Conservation (phyloP, 2,797 vertebrate species). For the Tinamus major region DNA sequence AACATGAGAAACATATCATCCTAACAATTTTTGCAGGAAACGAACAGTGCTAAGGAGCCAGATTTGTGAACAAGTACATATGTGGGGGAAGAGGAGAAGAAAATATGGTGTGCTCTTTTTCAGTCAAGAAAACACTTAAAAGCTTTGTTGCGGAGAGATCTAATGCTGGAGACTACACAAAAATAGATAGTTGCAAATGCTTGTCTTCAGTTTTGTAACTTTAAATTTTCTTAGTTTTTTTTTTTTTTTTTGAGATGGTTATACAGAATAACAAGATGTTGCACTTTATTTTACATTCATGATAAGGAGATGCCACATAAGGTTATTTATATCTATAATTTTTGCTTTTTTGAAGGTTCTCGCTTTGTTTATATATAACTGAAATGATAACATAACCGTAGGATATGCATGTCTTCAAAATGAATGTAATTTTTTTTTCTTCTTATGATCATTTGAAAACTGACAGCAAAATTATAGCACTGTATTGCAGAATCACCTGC, state of each 20-base stretch:
- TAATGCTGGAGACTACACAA: background rate
- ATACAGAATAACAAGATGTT: background rate
- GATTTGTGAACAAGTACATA: background rate
- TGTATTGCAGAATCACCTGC: background rate
- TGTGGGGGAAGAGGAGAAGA: background rate
- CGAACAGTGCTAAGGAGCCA: rapidly evolving
- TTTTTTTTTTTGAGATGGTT: background rate
- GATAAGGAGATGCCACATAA: background rate
- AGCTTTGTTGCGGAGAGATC: background rate
- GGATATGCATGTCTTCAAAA: background rate
- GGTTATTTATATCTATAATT: background rate
- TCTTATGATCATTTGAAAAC: background rate
- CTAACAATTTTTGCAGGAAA: background rate
- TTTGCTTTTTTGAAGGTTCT: background rate
- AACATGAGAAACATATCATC: background rate
- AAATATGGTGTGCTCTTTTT: background rate
- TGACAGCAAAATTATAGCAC: background rate
- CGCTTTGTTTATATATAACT: background rate
- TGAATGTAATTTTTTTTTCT: background rate
- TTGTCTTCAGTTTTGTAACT: background rate
- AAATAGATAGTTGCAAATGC: background rate
- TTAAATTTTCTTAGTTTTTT: background rate
- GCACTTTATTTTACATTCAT: background rate
- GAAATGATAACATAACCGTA: background rate
- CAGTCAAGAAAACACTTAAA: background rate